These are phyloP conservation scores for Cliona cf. orientalis DNA, from an alignment of 37 sponge, comb jelly and placozoan genomes.

Conservation along the genomic window DNA sequence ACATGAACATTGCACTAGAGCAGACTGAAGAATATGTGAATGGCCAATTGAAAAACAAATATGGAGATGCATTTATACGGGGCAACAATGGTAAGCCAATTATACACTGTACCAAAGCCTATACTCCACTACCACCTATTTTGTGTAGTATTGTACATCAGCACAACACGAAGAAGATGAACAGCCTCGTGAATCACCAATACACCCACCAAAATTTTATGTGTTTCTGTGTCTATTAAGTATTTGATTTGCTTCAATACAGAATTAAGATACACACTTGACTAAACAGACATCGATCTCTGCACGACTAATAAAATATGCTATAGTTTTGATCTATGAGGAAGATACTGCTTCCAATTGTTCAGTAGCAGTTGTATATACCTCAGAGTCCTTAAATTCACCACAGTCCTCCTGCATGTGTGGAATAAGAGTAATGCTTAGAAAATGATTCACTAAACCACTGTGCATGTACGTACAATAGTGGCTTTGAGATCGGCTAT, in stretches of 20 bases:
- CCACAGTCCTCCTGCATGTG: background rate
- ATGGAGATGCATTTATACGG: slow-evolving; percentile 99
- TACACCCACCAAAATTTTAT: background rate
- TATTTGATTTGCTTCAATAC: no score
- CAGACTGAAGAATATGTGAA: slow-evolving; percentile 99
- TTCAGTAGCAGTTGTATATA: slow-evolving; percentile 74
- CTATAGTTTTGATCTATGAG: no score
- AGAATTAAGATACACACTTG: no score
- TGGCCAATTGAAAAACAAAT: slow-evolving; percentile 98
- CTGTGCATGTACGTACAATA: slow-evolving; percentile 32
- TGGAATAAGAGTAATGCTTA: background rate
- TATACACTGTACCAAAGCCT: background rate
- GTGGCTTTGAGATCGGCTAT: slow-evolving; percentile 42
- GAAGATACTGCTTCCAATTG: background rate
- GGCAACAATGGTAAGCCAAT: slow-evolving; percentile 96
- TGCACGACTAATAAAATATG: no score
- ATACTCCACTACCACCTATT: background rate
- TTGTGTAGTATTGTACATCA: slow-evolving; percentile 94
- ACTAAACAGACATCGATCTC: no score
- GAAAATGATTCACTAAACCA: background rate
- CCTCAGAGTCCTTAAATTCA: slow-evolving; percentile 51
- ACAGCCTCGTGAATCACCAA: slow-evolving; percentile 6
- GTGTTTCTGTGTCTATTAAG: no score
- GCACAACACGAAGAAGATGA: slow-evolving; percentile 84
- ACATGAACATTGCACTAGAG: slow-evolving; percentile 99